Evolutionary conservation across 2,888 invertebrate genomes (phyloP).

Genomic region (Branchellion lobata): DNA sequence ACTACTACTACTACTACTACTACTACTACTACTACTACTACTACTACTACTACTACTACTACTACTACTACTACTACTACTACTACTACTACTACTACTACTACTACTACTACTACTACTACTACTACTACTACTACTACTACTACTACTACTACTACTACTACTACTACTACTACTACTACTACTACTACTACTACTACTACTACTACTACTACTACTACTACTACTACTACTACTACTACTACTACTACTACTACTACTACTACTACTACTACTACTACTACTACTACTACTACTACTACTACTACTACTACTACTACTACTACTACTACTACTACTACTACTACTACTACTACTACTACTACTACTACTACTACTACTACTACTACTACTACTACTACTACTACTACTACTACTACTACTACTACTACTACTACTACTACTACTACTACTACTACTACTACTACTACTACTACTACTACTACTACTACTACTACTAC

Average conservation of each 20-base stretch:
- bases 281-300: conserved; percentile 15
- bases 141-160: too few species aligned
- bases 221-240: too few species aligned
- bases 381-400: conserved; percentile 36
- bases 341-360: conserved; percentile 32
- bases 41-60: not conserved
- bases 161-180: too few species aligned
- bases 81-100: too few species aligned
- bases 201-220: too few species aligned
- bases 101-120: too few species aligned
- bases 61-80: not conserved
- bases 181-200: too few species aligned
- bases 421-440: conserved; percentile 1
- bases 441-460: conserved; percentile 19
- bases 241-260: not conserved
- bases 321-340: conserved; percentile 14
- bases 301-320: conserved; percentile 15
- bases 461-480: conserved; percentile 15
- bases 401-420: not conserved
- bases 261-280: conserved; percentile 5
- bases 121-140: too few species aligned
- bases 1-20: not conserved
- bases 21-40: not conserved
- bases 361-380: conserved; percentile 34
- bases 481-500: conserved; percentile 10